Evolutionary conservation across 92 coral and sea anemone genomes (phyloP).

Genomic region (Ricordea florida): DNA sequence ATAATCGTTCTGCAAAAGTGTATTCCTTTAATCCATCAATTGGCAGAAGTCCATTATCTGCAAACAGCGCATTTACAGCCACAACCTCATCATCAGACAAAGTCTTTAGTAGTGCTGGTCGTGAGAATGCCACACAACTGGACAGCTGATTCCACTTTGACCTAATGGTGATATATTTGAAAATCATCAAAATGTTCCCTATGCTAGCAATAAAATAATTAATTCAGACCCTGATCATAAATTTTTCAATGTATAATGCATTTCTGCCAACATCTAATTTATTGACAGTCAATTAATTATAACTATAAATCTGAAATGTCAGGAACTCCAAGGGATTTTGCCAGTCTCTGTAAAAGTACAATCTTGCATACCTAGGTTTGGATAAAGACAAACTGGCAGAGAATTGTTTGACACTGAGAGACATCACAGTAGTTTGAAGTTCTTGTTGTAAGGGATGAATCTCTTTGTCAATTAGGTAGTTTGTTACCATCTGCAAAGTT

Average conservation of each 20-base stretch:
- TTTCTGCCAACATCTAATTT: too few species aligned
- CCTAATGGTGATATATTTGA: constrained; percentile 13
- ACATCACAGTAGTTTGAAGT: constrained; percentile 18
- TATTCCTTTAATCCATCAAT: constrained; percentile 5
- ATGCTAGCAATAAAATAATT: not conserved
- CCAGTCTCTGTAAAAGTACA: too few species aligned
- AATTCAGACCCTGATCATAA: too few species aligned
- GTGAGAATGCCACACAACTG: constrained; percentile 13
- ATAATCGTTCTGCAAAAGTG: constrained; percentile 8
- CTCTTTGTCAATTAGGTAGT: constrained; percentile 51
- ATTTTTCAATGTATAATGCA: too few species aligned
- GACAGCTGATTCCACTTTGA: constrained; percentile 46
- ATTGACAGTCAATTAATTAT: too few species aligned
- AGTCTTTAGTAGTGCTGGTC: constrained; percentile 3
- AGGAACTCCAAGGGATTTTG: too few species aligned
- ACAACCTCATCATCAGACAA: constrained; percentile 27
- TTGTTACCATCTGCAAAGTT: constrained; percentile 49
- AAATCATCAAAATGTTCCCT: not conserved
- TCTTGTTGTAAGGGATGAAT: constrained; percentile 37
- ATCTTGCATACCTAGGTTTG: constrained; percentile 66
- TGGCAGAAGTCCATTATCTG: constrained; percentile 2
- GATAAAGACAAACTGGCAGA: constrained; percentile 50
- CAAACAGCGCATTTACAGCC: constrained; percentile 17
- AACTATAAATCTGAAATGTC: too few species aligned
- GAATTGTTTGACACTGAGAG: constrained; percentile 32